phyloP scores from a whole-genome alignment of 2,888 invertebrate genomes.

The Synanthedon andrenaeformis region DNA sequence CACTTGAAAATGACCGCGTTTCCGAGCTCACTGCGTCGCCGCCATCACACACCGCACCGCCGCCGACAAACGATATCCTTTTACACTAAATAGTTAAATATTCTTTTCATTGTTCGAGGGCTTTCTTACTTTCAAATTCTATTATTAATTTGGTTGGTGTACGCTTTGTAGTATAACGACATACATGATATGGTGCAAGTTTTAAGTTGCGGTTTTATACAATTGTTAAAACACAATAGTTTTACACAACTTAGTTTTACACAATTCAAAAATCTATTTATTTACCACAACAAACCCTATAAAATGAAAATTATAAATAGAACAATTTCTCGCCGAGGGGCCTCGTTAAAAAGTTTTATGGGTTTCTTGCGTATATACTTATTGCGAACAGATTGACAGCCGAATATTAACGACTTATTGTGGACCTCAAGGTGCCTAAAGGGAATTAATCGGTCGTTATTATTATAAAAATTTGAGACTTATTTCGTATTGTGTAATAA shows the following conservation, averaged over 20 bases:
- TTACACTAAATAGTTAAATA: slow-evolving; percentile 11
- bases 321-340: slow-evolving; percentile 18
- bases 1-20: slow-evolving; percentile 25
- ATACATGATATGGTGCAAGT: too few species aligned
- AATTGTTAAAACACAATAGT: too few species aligned
- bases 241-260: too few species aligned
- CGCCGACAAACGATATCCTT: slow-evolving; percentile 19
- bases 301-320: slow-evolving; percentile 22
- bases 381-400: slow-evolving; percentile 27
- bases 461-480: slow-evolving; percentile 3
- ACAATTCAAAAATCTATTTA: too few species aligned
- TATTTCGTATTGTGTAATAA: too few species aligned
- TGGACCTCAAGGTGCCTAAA: not conserved
- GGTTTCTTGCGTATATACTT: slow-evolving; percentile 18
- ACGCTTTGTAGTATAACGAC: too few species aligned
- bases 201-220: too few species aligned
- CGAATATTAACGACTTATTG: slow-evolving; percentile 35
- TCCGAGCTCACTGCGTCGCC: not conserved
- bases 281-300: not conserved
- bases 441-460: slow-evolving; percentile 1
- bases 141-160: too few species aligned
- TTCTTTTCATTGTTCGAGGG: too few species aligned
- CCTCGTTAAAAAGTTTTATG: slow-evolving; percentile 45
- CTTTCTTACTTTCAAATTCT: too few species aligned
- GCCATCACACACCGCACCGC: slow-evolving; percentile 15